phyloP scores from a whole-genome alignment of 1,140 invertebrate species.

The Alviniconcha marisindica region DNA sequence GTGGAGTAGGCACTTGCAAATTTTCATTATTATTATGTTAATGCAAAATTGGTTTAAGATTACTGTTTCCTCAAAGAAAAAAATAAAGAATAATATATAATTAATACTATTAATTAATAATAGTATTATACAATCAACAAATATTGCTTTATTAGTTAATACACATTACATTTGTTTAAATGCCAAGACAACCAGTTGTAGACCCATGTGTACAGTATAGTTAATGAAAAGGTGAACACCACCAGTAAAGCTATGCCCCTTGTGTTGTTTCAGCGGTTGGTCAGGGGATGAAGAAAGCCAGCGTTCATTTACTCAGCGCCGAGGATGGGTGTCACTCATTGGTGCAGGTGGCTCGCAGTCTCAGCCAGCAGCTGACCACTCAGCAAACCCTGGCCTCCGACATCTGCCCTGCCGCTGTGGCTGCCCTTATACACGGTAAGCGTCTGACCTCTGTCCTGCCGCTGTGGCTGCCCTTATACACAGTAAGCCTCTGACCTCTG shows the following conservation, averaged over 20 bases:
- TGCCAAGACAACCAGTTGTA: too few species aligned
- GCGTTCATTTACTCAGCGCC: conserved; percentile 57
- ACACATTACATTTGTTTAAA: too few species aligned
- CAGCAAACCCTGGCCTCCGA: conserved; percentile 51
- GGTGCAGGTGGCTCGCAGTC: conserved; percentile 47
- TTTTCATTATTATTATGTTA: neutral
- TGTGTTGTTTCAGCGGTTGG: conserved; percentile 45
- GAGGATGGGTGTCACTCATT: conserved; percentile 58
- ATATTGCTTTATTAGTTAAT: neutral
- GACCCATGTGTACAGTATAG: too few species aligned
- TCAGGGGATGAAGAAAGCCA: conserved; percentile 43
- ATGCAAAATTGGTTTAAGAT: neutral
- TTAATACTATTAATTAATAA: conserved; percentile 1
- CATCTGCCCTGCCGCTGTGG: conserved; percentile 55
- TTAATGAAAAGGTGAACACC: too few species aligned
- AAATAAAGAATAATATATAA: too few species aligned
- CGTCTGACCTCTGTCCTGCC: conserved; percentile 55
- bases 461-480: conserved; percentile 56
- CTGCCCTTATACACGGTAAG: conserved; percentile 60
- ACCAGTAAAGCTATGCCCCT: too few species aligned
- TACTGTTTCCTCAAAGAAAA: too few species aligned
- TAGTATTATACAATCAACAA: neutral
- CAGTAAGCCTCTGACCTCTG: conserved; percentile 61
- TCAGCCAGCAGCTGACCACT: conserved; percentile 50
- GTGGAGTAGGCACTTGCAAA: too few species aligned